Evolutionary conservation across 2,797 vertebrate genomes (phyloP).

Genomic region (Cyclura pinguis): DNA sequence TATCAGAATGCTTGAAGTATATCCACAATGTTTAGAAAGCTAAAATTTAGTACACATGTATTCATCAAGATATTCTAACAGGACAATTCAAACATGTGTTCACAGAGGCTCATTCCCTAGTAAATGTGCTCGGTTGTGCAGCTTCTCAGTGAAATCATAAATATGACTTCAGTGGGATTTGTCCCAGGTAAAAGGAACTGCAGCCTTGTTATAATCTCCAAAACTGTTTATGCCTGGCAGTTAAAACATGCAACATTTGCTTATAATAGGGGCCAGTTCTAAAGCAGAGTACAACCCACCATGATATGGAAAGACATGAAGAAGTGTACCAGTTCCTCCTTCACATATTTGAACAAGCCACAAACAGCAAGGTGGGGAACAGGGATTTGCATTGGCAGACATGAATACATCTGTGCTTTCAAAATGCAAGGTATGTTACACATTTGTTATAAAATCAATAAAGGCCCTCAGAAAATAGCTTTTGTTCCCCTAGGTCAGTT

Average conservation of each 20-base stretch:
- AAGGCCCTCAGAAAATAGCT: background rate
- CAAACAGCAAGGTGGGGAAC: background rate
- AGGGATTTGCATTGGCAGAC: background rate
- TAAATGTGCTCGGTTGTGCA: too few relatives aligned
- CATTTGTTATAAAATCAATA: background rate
- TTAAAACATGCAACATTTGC: background rate
- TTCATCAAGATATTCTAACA: background rate
- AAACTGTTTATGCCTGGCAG: background rate
- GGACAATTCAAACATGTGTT: background rate
- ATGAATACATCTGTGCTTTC: background rate
- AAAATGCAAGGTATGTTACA: background rate
- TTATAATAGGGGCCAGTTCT: background rate
- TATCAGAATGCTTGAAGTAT: background rate
- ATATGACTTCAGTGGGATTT: too few relatives aligned
- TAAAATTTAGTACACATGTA: background rate
- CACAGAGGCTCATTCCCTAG: background rate
- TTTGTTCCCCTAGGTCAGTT: background rate
- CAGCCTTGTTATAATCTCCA: too few relatives aligned
- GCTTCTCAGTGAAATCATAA: too few relatives aligned
- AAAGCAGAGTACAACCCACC: background rate
- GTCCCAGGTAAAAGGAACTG: too few relatives aligned
- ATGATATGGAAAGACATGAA: background rate
- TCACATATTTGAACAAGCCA: background rate
- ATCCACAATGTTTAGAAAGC: background rate
- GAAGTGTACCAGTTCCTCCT: background rate